Conservation (phyloP, 2,113 vertebrate genomes). For the Vidua macroura region DNA sequence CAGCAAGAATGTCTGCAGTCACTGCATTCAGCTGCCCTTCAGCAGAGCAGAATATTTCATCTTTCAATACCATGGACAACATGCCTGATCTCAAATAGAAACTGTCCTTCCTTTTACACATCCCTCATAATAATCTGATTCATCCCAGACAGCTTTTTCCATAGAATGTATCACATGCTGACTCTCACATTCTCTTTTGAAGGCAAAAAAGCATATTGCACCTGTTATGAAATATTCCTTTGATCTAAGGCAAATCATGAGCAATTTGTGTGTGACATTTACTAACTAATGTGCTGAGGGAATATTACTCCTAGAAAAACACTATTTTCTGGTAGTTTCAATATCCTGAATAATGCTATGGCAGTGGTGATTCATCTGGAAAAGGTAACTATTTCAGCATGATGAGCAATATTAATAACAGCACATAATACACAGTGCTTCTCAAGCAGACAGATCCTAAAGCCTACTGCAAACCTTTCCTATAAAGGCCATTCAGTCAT, state of each 20-base stretch:
- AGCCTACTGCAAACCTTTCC: background rate
- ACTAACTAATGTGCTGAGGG: conserved; percentile 63
- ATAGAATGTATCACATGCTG: background rate
- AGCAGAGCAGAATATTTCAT: conserved; percentile 9
- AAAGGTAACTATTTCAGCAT: conserved; percentile 59
- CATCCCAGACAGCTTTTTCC: conserved; percentile 41
- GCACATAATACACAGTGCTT: conserved; percentile 7
- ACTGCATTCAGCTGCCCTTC: background rate
- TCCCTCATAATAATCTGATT: conserved; percentile 47
- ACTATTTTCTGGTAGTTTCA: conserved; percentile 60
- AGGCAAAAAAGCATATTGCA: conserved; percentile 32
- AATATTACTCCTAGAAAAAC: conserved; percentile 60
- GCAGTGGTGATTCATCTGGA: conserved; percentile 54
- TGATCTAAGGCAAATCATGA: conserved; percentile 56
- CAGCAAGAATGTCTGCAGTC: background rate
- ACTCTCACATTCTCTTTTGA: conserved; percentile 47
- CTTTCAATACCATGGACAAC: background rate
- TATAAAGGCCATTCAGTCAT: conserved; percentile 1
- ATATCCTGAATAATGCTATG: conserved; percentile 43
- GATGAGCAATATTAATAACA: conserved; percentile 64
- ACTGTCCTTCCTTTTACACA: conserved; percentile 38
- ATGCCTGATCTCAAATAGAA: background rate
- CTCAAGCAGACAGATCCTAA: conserved; percentile 28
- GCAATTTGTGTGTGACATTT: conserved; percentile 65
- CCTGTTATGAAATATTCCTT: conserved; percentile 59